These are phyloP conservation scores for Amyelois transitella DNA, from an alignment of 1,140 invertebrate species.

Conservation along the genomic window DNA sequence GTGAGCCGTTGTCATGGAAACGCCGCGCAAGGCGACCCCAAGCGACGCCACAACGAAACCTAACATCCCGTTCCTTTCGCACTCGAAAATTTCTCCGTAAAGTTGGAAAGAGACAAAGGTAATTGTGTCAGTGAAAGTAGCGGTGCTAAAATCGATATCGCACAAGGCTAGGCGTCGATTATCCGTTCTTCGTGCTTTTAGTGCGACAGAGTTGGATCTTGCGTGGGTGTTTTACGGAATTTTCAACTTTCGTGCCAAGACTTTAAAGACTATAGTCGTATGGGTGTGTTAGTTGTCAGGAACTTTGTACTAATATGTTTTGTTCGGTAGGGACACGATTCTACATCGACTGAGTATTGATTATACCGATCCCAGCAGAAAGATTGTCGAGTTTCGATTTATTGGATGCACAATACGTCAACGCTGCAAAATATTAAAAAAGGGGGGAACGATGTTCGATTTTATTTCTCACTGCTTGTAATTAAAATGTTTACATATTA, in stretches of 20 bases:
- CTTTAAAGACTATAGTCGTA: conserved; percentile 7
- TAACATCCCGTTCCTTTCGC: conserved; percentile 23
- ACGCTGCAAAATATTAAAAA: neutral
- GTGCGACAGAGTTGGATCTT: conserved; percentile 22
- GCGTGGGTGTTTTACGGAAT: neutral
- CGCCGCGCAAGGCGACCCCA: conserved; percentile 28
- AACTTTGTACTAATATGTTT: neutral
- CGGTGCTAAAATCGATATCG: conserved; percentile 70
- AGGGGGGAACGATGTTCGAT: too few species aligned
- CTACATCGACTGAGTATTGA: conserved; percentile 61
- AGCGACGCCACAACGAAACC: conserved; percentile 5
- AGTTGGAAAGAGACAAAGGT: conserved; percentile 25
- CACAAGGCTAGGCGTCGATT: conserved; percentile 72
- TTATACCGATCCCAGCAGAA: conserved; percentile 46
- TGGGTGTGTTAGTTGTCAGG: conserved; percentile 2
- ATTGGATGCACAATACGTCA: conserved; percentile 29
- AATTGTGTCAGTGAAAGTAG: conserved; percentile 32
- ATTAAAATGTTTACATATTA: too few species aligned
- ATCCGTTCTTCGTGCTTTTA: conserved; percentile 46
- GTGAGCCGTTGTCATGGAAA: conserved; percentile 55
- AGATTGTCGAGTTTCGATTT: conserved; percentile 52
- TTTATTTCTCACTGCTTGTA: too few species aligned
- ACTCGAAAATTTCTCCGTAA: conserved; percentile 5
- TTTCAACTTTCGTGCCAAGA: neutral
- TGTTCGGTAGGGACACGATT: conserved; percentile 23